Evolutionary conservation across 1,140 invertebrate genomes (phyloP), one percentile per base, ranked within the genome.

Genomic region (Drosophila yakuba): DNA sequence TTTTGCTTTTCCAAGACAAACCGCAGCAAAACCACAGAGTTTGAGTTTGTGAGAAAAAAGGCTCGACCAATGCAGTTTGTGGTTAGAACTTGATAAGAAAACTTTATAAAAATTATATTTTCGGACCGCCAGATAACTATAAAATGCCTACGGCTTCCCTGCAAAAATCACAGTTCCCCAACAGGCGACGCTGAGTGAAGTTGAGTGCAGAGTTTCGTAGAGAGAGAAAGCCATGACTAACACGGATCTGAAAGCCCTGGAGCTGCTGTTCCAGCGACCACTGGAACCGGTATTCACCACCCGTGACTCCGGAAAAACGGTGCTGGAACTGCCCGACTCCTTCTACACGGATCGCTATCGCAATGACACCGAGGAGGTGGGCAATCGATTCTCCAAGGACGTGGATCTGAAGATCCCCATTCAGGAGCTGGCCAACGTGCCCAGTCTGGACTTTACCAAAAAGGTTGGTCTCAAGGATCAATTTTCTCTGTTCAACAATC

Each of bases 221-320:
- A 7, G 25, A 43, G 20, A 7, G 25, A 35, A 45, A 54, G 41
- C 4, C 32, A 79, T 72, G 43, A 85, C 86, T 25, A 90, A 84
- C 15, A 73, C 80, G 52, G 84, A 89, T 25, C 43, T 84, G 32
- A 92, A 91, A 50, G 91, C 90, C 15, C 60, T 95, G 47, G 91
- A 94, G 15, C 91, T 94, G 47, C 92, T 95, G 4, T 95, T 95
- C 73, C 94, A 95, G 76, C 93, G 94, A 32, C 95, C 95, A 0
- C 75, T 93, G 35, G 95, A 95, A 81, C 95, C 95, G 2, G 93
- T 95, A 6, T 95, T 95, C 78, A 94, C 95, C 15, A 93, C 94
- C 1, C 95, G 95, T 61, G 95, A 95, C 41, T 88, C 94, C 14
- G 91, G 94, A 35, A 94, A 93, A 51, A 91, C 93, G 2, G 93